Base-by-base conservation (phyloP, 2,888 invertebrate species). In the Creontiades dilutus region DNA sequence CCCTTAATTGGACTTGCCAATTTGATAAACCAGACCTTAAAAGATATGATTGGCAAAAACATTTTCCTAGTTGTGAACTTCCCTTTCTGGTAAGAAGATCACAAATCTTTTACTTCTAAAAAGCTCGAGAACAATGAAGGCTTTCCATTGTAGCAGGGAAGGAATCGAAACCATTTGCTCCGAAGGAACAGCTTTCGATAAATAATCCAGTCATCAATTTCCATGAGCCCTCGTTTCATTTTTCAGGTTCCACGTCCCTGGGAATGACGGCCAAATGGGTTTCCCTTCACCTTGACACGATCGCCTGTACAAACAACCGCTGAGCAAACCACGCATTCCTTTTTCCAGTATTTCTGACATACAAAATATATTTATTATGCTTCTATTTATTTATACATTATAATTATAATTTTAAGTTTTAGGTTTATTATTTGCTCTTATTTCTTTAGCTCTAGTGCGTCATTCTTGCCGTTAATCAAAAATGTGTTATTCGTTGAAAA, bases 151-250 rank as follows among this genome's bases (percentile, higher is more conserved):
- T 37, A 2, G 2, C 3, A 7, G 37, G 37, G 37, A 37, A 37
- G 7, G 37, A 37, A 7, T 37, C n/a, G n/a, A n/a, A 37, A 37
- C 37, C 7, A 37, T 37, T 37, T 37, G 37, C 37, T 37, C 37
- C 37, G 2, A 37, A 4, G 7, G 7, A 37, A 37, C 37, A 37
- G 37, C n/a, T 37, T 7, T 37, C 37, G 57, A n/a, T 57, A 57
- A 57, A 14, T n/a, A 57, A n/a, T n/a, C 57, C 19, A n/a, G 68
- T 68, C 68, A 68, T 68, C 68, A 68, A 23, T 68, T 68, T 68
- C 23, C 68, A 12, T 37, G 2, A 4, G 2, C 37, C 37, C 2
- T 7, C 7, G 7, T 37, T 37, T 37, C 37, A n/a, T 68, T 27
- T 23, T 68, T 23, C 68, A 68, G 68, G 68, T 68, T 68, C 19